phyloP scores from a whole-genome alignment of 2,888 invertebrate genomes.

The Temnothorax rugatulus region DNA sequence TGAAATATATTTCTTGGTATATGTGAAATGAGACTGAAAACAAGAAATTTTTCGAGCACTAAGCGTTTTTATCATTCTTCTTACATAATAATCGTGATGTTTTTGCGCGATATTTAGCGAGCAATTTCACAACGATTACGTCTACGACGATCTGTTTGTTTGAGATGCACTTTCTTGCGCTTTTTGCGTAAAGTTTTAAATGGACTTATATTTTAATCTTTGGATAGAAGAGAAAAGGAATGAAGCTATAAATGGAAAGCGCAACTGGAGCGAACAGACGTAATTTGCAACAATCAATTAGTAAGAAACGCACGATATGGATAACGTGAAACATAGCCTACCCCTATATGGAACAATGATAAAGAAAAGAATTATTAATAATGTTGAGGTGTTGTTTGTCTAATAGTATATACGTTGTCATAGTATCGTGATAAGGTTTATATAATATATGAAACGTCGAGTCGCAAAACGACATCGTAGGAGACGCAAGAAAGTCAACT shows the following conservation, averaged over 20 bases:
- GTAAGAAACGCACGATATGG: constrained; percentile 9
- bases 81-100: constrained; percentile 14
- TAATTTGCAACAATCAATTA: constrained; percentile 37
- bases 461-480: constrained; percentile 62
- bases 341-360: constrained; percentile 52
- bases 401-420: constrained; percentile 76
- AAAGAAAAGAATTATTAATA: constrained; percentile 70
- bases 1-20: constrained; percentile 23
- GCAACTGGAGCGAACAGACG: constrained; percentile 4
- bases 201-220: constrained; percentile 18
- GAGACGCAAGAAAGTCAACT: constrained; percentile 1
- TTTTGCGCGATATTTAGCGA: constrained; percentile 18
- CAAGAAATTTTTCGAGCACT: background rate
- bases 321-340: constrained; percentile 50
- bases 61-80: constrained; percentile 24
- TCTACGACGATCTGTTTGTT: constrained; percentile 18
- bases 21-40: constrained; percentile 25
- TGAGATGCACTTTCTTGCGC: constrained; percentile 23
- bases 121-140: constrained; percentile 16
- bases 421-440: constrained; percentile 70
- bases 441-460: constrained; percentile 73
- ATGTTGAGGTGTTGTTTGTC: constrained; percentile 76
- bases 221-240: background rate
- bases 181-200: constrained; percentile 2
- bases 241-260: background rate